phyloP scores from a whole-genome alignment of 2,797 vertebrate species.

The Crypturellus tataupa region DNA sequence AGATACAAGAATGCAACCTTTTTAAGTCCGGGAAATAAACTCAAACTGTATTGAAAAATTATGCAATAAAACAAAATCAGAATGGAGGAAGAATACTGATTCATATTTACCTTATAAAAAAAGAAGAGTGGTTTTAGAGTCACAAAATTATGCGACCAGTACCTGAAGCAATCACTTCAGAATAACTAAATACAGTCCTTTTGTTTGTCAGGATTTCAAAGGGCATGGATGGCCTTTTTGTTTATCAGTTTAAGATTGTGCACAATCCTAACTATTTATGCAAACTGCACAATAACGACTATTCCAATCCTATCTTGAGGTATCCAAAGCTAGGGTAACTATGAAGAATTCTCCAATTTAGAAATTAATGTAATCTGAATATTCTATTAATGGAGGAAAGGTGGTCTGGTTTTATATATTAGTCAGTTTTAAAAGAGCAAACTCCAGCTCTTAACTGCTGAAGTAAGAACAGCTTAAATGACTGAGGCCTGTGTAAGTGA shows the following conservation, averaged over 20 bases:
- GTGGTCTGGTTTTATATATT: background rate
- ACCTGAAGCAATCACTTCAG: background rate
- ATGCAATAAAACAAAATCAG: background rate
- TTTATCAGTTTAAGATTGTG: background rate
- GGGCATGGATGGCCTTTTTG: background rate
- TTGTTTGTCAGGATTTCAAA: background rate
- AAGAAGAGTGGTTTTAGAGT: background rate
- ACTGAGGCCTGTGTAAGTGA: background rate
- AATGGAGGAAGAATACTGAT: background rate
- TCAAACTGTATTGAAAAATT: background rate
- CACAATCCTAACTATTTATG: background rate
- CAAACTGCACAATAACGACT: background rate
- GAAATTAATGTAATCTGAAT: conserved; percentile 28
- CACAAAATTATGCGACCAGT: background rate
- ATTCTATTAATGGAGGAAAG: background rate
- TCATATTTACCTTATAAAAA: background rate
- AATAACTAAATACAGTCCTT: background rate
- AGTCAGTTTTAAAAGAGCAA: background rate
- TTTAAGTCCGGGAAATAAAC: background rate
- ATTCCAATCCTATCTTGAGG: background rate
- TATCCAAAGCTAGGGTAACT: background rate
- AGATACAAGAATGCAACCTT: background rate
- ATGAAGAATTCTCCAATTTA: background rate
- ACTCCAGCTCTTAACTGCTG: background rate
- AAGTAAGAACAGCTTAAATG: background rate